phyloP scores from a whole-genome alignment of 1,140 invertebrate species.

The Mizuhopecten yessoensis region DNA sequence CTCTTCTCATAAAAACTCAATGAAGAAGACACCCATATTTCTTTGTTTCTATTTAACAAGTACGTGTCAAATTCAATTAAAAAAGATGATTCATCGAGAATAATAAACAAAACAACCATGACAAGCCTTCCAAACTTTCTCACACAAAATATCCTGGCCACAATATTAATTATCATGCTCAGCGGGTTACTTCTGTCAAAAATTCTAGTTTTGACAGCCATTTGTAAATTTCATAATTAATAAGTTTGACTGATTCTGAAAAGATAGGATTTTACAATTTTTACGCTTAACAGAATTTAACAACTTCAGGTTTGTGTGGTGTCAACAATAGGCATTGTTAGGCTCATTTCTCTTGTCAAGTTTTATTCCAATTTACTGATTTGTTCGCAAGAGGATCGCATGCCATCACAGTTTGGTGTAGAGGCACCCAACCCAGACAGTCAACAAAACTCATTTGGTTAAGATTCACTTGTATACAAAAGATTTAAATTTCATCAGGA shows the following conservation, averaged over 20 bases:
- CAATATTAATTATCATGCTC: conserved; percentile 38
- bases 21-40: not conserved
- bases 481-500: not conserved
- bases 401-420: not conserved
- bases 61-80: not conserved
- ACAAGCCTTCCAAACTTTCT: not conserved
- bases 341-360: not conserved
- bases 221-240: conserved; percentile 40
- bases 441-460: conserved; percentile 1
- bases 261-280: conserved; percentile 36
- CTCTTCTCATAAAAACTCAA: not conserved
- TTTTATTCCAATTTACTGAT: not conserved
- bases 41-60: not conserved
- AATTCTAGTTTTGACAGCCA: conserved; percentile 24
- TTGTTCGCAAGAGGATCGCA: not conserved
- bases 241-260: not conserved
- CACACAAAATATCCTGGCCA: not conserved
- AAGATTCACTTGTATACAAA: conserved; percentile 15
- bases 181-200: conserved; percentile 18
- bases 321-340: not conserved
- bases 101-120: not conserved
- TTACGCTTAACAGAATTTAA: conserved; percentile 27
- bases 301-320: not conserved
- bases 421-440: not conserved
- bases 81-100: not conserved